A percentile compares a stretch with the other conserved stretches of the same genome.
Conservation (phyloP, 1,140 invertebrate species). For the Latrodectus geometricus region DNA sequence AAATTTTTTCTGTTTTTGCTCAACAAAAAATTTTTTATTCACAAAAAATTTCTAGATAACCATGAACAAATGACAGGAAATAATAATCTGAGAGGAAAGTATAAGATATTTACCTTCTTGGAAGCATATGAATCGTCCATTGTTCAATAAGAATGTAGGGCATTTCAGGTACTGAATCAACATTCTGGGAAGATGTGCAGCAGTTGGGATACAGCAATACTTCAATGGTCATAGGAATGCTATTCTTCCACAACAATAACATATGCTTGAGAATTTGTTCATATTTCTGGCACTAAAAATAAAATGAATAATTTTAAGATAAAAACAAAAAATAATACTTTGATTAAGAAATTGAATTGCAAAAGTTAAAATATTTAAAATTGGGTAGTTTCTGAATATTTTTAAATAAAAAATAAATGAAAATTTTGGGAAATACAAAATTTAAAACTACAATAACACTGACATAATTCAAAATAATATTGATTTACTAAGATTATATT, state of each 20-base stretch:
- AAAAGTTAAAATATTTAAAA: no score
- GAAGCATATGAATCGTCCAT: slow-evolving; percentile 78
- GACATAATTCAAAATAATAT: no score
- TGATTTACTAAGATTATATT: no score
- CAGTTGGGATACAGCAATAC: slow-evolving; percentile 79
- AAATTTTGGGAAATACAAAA: no score
- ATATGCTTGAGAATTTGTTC: slow-evolving; percentile 73
- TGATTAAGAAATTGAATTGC: no score
- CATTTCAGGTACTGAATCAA: slow-evolving; percentile 70
- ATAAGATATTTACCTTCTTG: slow-evolving; percentile 73
- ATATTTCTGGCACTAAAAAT: slow-evolving; percentile 72
- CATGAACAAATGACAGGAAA: slow-evolving; percentile 2
- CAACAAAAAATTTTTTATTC: not conserved
- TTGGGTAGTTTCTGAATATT: no score
- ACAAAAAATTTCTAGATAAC: not conserved
- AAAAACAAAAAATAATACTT: no score
- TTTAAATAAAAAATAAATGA: no score
- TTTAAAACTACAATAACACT: no score
- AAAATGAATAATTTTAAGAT: not conserved
- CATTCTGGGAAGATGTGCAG: slow-evolving; percentile 68
- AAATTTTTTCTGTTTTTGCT: not conserved
- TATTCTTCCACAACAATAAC: slow-evolving; percentile 73
- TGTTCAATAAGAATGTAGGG: slow-evolving; percentile 78
- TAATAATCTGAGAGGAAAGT: not conserved
- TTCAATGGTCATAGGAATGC: slow-evolving; percentile 79